Conservation (phyloP, 1,140 invertebrate genomes). For the Drosophila melanica region DNA sequence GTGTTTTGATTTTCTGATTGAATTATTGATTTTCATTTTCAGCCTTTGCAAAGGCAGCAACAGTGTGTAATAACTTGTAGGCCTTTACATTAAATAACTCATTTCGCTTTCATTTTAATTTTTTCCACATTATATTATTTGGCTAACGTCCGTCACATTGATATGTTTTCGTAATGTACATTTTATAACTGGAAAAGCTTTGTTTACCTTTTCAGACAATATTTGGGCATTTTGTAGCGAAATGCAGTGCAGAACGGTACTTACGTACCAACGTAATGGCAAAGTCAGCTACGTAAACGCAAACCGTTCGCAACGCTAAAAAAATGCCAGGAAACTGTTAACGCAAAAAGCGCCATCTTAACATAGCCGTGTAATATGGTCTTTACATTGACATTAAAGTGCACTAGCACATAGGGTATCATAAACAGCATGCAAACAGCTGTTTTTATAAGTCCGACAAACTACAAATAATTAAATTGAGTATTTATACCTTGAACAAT, state of each 20-base stretch:
- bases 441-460: background rate
- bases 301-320: slow-evolving; percentile 4
- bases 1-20: slow-evolving; percentile 81
- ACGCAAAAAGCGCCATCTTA: slow-evolving; percentile 9
- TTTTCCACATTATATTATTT: background rate
- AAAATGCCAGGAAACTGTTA: slow-evolving; percentile 4
- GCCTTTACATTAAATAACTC: slow-evolving; percentile 15
- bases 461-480: background rate
- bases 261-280: slow-evolving; percentile 42
- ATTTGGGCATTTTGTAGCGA: slow-evolving; percentile 54
- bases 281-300: slow-evolving; percentile 29
- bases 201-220: slow-evolving; percentile 55
- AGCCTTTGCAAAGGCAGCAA: slow-evolving; percentile 52
- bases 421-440: background rate
- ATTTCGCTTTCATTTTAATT: background rate
- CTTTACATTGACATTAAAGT: background rate
- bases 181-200: slow-evolving; percentile 18
- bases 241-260: slow-evolving; percentile 46
- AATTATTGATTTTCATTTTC: slow-evolving; percentile 80
- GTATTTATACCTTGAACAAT: too few relatives aligned
- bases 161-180: background rate
- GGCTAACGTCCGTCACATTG: background rate
- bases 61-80: slow-evolving; percentile 21
- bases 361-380: background rate
- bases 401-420: background rate